A percentile compares a stretch with the other conserved stretches of the same genome.
Conservation (phyloP, 2,888 invertebrate species). For the Rugalucina vietnamica region DNA sequence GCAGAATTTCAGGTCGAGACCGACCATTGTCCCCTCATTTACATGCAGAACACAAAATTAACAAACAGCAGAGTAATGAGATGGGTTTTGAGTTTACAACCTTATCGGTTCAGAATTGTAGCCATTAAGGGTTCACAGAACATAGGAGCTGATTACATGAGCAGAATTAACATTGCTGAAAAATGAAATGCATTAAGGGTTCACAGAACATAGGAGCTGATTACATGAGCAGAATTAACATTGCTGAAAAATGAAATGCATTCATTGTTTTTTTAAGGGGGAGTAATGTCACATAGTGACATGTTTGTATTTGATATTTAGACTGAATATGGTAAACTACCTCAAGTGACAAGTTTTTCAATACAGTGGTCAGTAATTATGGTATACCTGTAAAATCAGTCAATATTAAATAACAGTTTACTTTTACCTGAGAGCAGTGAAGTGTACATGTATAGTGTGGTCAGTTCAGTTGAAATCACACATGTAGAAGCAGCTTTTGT, state of each 20-base stretch:
- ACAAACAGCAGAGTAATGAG: slow-evolving; percentile 56
- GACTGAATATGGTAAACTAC: too few relatives aligned
- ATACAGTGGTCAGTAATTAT: too few relatives aligned
- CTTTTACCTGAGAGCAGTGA: too few relatives aligned
- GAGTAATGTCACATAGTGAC: neutral
- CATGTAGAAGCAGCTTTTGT: too few relatives aligned
- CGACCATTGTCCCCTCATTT: slow-evolving; percentile 58
- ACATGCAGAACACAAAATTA: slow-evolving; percentile 47
- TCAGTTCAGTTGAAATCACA: too few relatives aligned
- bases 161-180: neutral
- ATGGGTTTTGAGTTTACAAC: slow-evolving; percentile 56
- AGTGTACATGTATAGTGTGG: too few relatives aligned
- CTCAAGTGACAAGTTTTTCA: too few relatives aligned
- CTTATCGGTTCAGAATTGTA: slow-evolving; percentile 31
- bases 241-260: neutral
- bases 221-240: slow-evolving; percentile 20
- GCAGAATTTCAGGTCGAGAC: slow-evolving; percentile 57
- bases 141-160: slow-evolving; percentile 35
- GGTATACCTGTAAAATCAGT: too few relatives aligned
- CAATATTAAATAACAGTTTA: too few relatives aligned
- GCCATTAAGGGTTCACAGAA: slow-evolving; percentile 47
- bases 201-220: slow-evolving; percentile 35
- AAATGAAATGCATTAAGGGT: slow-evolving; percentile 28
- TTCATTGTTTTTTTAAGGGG: neutral
- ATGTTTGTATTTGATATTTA: too few relatives aligned